These are phyloP conservation scores for Lissocephala sabroskyi DNA, from an alignment of 2,888 invertebrate species.

Conservation along the genomic window DNA sequence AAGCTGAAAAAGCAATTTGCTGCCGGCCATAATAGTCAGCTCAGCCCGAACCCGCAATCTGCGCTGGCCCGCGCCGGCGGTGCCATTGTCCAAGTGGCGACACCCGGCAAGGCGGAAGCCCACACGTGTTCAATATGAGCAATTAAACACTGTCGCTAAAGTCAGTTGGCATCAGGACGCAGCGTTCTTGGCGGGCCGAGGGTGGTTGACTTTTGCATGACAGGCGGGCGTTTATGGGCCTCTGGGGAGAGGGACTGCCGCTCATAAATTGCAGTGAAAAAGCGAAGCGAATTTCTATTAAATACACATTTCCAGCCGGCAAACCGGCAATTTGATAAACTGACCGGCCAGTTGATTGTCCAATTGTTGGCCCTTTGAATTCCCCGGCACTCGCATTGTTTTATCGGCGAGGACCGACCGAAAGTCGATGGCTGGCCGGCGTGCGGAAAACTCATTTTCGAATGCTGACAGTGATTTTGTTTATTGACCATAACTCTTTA, in stretches of 20 bases:
- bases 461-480: slow-evolving; percentile 50
- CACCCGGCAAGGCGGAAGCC: slow-evolving; percentile 22
- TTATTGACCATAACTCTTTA: slow-evolving; percentile 66
- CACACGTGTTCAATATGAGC: slow-evolving; percentile 66
- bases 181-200: neutral
- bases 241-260: too few species aligned
- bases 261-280: slow-evolving; percentile 33
- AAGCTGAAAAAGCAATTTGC: slow-evolving; percentile 64
- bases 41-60: slow-evolving; percentile 31
- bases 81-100: neutral
- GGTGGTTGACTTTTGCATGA: too few species aligned
- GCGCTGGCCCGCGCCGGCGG: slow-evolving; percentile 11
- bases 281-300: slow-evolving; percentile 58
- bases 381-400: too few species aligned
- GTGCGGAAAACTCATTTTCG: slow-evolving; percentile 25
- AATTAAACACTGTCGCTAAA: slow-evolving; percentile 60
- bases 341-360: slow-evolving; percentile 12
- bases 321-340: slow-evolving; percentile 35
- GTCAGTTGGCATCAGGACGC: neutral
- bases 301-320: slow-evolving; percentile 49
- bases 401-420: too few species aligned
- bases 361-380: too few species aligned
- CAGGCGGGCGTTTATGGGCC: too few species aligned
- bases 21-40: slow-evolving; percentile 45
- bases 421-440: too few species aligned